Percentiles rank a stretch among this genome's conserved stretches.
Evolutionary conservation across 2,797 vertebrate species (phyloP).

Genomic region (Alauda arvensis): DNA sequence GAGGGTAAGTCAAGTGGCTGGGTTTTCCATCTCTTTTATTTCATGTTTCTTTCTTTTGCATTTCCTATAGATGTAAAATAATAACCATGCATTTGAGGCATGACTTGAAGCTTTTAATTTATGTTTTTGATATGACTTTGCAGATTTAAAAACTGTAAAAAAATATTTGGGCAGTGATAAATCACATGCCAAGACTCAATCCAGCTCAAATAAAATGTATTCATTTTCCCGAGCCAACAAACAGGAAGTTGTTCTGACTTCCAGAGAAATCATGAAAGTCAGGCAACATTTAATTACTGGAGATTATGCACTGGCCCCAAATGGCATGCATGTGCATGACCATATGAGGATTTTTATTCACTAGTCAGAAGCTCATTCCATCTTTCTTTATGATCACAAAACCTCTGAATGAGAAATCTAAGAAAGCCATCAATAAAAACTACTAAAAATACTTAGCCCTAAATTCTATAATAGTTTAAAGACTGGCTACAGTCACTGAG

Average conservation of each 20-base stretch:
- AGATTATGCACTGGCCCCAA: neutral
- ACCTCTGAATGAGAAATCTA: neutral
- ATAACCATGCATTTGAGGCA: neutral
- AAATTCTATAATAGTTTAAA: neutral
- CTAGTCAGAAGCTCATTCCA: neutral
- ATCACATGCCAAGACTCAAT: neutral
- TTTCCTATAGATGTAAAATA: neutral
- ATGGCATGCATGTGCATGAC: neutral
- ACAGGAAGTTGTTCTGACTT: neutral
- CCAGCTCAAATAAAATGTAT: neutral
- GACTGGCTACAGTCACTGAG: neutral
- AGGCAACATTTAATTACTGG: neutral
- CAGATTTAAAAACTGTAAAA: neutral
- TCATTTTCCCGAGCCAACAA: neutral
- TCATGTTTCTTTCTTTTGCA: neutral
- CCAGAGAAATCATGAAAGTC: neutral
- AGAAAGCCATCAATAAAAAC: neutral
- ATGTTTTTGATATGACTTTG: neutral
- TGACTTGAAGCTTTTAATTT: neutral
- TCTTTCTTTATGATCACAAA: neutral
- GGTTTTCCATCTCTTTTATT: neutral
- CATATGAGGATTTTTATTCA: neutral
- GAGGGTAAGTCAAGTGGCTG: neutral
- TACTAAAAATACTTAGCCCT: neutral
- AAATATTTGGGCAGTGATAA: neutral